Evolutionary conservation across 1,140 invertebrate genomes (phyloP).

Genomic region (Tetragonula clypearis): DNA sequence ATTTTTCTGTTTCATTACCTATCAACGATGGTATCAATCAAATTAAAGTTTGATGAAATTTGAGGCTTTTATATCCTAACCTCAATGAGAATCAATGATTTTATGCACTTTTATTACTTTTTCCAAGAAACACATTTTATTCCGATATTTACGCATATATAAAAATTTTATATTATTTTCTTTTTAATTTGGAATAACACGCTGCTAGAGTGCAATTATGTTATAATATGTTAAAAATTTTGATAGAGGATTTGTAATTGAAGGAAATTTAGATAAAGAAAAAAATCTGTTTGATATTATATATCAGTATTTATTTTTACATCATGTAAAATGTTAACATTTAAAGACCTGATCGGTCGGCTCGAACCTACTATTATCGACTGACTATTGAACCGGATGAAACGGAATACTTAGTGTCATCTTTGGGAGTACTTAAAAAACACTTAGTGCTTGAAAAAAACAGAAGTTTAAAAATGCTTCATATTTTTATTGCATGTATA

Average conservation of each 20-base stretch:
- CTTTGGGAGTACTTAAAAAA: neutral
- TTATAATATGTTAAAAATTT: too few relatives aligned
- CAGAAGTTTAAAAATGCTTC: neutral
- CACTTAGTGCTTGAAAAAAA: neutral
- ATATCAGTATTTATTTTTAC: neutral
- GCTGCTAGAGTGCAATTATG: too few relatives aligned
- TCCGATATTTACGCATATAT: neutral
- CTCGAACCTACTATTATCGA: neutral
- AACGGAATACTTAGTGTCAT: neutral
- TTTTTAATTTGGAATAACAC: neutral
- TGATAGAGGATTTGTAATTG: neutral
- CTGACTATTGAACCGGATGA: neutral
- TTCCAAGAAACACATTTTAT: neutral
- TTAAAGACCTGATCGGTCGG: neutral
- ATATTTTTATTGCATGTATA: neutral
- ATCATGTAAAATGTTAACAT: too few relatives aligned
- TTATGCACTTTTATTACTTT: neutral
- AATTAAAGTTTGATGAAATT: neutral
- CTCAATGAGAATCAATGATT: neutral
- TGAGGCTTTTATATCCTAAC: neutral
- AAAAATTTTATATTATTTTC: neutral
- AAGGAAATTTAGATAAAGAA: too few relatives aligned
- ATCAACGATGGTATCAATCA: neutral
- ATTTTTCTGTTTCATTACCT: conserved; percentile 12
- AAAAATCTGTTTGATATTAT: neutral